These are phyloP conservation scores for Rhynchomys soricoides DNA, from an alignment of 2,113 vertebrate species.

Conservation along the genomic window DNA sequence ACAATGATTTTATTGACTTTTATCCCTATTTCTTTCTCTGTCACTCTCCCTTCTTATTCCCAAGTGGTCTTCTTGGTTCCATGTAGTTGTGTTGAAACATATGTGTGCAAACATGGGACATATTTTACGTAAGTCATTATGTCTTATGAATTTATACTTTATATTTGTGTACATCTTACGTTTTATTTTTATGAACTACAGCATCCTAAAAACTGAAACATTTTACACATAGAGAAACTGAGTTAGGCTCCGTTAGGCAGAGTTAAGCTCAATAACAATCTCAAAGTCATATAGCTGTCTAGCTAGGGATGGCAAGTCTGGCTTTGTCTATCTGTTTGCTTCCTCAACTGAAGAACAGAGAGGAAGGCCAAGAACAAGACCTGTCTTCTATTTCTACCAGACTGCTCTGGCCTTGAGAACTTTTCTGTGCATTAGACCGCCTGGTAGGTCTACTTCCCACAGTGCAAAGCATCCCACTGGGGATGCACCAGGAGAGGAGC, in stretches of 20 bases:
- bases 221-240: neutral
- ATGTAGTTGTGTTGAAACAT: no score
- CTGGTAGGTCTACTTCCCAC: neutral
- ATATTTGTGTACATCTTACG: neutral
- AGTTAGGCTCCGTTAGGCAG: neutral
- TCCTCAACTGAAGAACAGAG: neutral
- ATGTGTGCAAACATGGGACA: neutral
- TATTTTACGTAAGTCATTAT: neutral
- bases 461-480: neutral
- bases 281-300: neutral
- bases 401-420: neutral
- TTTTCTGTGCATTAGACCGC: neutral
- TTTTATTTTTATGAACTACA: neutral
- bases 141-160: conserved; percentile 7
- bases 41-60: neutral
- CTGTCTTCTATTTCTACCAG: neutral
- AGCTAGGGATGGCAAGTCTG: neutral
- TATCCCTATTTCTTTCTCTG: neutral
- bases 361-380: neutral
- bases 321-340: neutral
- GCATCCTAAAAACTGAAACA: neutral
- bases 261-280: neutral
- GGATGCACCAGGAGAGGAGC: neutral
- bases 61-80: neutral
- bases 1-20: neutral